Percentiles rank a stretch among this genome's conserved stretches.
These are phyloP conservation scores for Pelmatolapia mariae DNA, from an alignment of 2,113 vertebrate species.

Conservation along the genomic window DNA sequence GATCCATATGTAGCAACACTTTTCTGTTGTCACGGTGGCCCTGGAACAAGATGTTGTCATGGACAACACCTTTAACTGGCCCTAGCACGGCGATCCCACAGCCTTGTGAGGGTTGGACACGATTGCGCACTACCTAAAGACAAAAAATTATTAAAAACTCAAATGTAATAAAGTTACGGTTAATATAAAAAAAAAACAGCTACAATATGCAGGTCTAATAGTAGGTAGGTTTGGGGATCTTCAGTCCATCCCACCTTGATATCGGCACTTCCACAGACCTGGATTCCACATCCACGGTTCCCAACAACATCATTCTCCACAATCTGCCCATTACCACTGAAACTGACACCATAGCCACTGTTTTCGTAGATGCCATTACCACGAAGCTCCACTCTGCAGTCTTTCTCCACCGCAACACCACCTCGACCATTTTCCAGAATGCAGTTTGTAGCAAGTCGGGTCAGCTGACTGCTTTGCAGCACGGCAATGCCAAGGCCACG, in stretches of 20 bases:
- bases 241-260: slow-evolving; percentile 74
- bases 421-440: slow-evolving; percentile 77
- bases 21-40: slow-evolving; percentile 75
- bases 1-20: slow-evolving; percentile 69
- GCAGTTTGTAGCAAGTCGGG: slow-evolving; percentile 80
- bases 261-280: slow-evolving; percentile 74
- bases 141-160: not conserved
- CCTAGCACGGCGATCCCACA: slow-evolving; percentile 81
- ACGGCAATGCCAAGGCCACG: slow-evolving; percentile 74
- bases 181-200: not conserved
- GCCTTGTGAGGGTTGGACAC: slow-evolving; percentile 79
- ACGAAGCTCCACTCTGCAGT: slow-evolving; percentile 81
- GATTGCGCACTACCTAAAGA: slow-evolving; percentile 81
- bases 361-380: slow-evolving; percentile 89
- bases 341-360: slow-evolving; percentile 76
- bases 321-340: slow-evolving; percentile 78
- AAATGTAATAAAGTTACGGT: not conserved
- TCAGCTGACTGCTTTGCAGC: slow-evolving; percentile 83
- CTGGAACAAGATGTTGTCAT: slow-evolving; percentile 87
- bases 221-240: not conserved
- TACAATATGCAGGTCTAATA: not conserved
- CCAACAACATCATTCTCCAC: slow-evolving; percentile 86
- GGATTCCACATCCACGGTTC: slow-evolving; percentile 80
- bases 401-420: slow-evolving; percentile 78
- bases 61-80: slow-evolving; percentile 78